A percentile compares a stretch with the other conserved stretches of the same genome.
Conservation (phyloP, 2,113 vertebrate species). For the Pelecanoides urinatrix region DNA sequence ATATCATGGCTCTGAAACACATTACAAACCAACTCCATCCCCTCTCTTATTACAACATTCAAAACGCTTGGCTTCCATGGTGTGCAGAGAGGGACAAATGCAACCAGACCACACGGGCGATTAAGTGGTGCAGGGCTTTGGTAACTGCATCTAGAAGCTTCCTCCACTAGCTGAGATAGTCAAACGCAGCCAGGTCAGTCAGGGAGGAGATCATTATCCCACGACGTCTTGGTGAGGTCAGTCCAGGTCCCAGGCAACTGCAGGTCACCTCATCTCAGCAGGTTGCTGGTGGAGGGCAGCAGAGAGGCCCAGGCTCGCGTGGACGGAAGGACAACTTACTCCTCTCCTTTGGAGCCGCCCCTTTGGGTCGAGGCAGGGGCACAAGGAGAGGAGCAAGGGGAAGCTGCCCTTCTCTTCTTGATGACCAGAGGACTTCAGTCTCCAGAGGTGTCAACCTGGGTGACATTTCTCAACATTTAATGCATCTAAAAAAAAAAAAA, state of each 20-base stretch:
- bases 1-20: constrained; percentile 56
- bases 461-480: constrained; percentile 12
- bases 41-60: constrained; percentile 19
- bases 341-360: not conserved
- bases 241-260: not conserved
- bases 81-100: not conserved
- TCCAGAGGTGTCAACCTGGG: not conserved
- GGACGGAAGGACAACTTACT: not conserved
- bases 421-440: not conserved
- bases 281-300: not conserved
- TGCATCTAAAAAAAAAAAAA: constrained; percentile 17
- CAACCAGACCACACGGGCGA: not conserved
- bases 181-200: not conserved
- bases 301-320: not conserved
- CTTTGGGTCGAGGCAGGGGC: not conserved
- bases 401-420: constrained; percentile 1
- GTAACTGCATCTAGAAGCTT: constrained; percentile 8
- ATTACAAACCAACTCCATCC: constrained; percentile 1
- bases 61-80: not conserved
- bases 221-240: not conserved
- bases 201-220: not conserved
- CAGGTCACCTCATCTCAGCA: not conserved
- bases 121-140: not conserved
- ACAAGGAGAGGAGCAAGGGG: not conserved
- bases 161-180: not conserved